phyloP scores from a whole-genome alignment of 2,113 vertebrate genomes.

The Elanus axillaris region DNA sequence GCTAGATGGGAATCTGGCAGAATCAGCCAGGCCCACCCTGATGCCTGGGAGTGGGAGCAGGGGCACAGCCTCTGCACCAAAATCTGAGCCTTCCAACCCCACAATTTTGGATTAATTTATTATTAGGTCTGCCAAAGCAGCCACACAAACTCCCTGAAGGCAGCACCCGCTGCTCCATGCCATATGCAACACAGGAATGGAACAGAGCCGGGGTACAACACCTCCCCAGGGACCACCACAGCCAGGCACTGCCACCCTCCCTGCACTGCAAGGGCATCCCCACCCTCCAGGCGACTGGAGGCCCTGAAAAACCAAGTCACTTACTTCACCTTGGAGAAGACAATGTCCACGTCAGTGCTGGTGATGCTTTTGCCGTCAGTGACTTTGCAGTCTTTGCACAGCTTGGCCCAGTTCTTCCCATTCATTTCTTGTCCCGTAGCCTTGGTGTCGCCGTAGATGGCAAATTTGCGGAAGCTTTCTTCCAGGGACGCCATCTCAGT shows the following conservation, averaged over 20 bases:
- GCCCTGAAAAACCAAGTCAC: not conserved
- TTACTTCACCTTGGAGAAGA: conserved; percentile 98
- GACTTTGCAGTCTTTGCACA: conserved; percentile 96
- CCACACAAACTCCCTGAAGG: not conserved
- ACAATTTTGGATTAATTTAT: not conserved
- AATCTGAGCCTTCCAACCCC: not conserved
- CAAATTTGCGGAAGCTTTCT: conserved; percentile 87
- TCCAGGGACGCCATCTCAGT: conserved; percentile 79
- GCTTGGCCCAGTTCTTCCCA: conserved; percentile 96
- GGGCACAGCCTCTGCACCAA: not conserved
- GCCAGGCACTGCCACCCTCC: not conserved
- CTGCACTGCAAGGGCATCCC: accelerated
- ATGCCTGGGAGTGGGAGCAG: not conserved
- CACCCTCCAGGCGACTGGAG: accelerated
- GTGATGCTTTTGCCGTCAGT: conserved; percentile 85
- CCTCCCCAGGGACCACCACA: not conserved
- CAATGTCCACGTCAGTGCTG: conserved; percentile 89
- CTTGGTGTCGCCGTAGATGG: conserved; percentile 90
- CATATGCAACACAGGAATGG: accelerated
- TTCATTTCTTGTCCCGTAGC: conserved; percentile 89
- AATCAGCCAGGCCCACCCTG: not conserved
- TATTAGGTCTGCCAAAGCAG: not conserved
- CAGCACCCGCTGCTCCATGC: accelerated
- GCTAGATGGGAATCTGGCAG: not conserved
- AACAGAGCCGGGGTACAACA: not conserved